Conservation (phyloP, 2,888 invertebrate genomes). For the Stenurella melanura region DNA sequence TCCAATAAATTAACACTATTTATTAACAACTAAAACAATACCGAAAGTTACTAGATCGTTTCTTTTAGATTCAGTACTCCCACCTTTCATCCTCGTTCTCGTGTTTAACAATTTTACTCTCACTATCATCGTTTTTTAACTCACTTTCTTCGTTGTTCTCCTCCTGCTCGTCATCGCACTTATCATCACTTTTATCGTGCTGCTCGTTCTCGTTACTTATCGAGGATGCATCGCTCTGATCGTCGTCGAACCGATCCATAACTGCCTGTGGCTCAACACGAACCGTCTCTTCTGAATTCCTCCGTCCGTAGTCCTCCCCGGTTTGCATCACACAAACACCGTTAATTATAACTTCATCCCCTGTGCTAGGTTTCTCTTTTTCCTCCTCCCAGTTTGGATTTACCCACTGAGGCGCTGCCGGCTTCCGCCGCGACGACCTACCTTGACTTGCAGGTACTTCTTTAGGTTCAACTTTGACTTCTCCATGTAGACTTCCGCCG, state of each 20-base stretch:
- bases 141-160: slow-evolving; percentile 64
- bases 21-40: slow-evolving; percentile 53
- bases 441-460: slow-evolving; percentile 68
- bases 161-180: slow-evolving; percentile 59
- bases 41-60: slow-evolving; percentile 46
- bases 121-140: slow-evolving; percentile 65
- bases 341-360: slow-evolving; percentile 92
- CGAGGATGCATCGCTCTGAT: slow-evolving; percentile 74
- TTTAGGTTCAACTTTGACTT: slow-evolving; percentile 78
- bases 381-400: slow-evolving; percentile 94
- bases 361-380: slow-evolving; percentile 76
- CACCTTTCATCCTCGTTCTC: slow-evolving; percentile 80
- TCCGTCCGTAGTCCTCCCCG: slow-evolving; percentile 82
- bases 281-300: slow-evolving; percentile 81
- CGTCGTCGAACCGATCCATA: slow-evolving; percentile 78
- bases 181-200: slow-evolving; percentile 55
- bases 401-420: slow-evolving; percentile 98
- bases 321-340: slow-evolving; percentile 95
- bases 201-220: slow-evolving; percentile 67
- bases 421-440: slow-evolving; percentile 87
- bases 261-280: slow-evolving; percentile 86
- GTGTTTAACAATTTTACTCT: slow-evolving; percentile 76
- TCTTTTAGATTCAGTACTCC: slow-evolving; percentile 74
- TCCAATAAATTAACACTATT: slow-evolving; percentile 55
- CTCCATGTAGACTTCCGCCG: slow-evolving; percentile 75